Base-by-base conservation (phyloP, 2,888 invertebrate species). In the Drosophila mettleri region DNA sequence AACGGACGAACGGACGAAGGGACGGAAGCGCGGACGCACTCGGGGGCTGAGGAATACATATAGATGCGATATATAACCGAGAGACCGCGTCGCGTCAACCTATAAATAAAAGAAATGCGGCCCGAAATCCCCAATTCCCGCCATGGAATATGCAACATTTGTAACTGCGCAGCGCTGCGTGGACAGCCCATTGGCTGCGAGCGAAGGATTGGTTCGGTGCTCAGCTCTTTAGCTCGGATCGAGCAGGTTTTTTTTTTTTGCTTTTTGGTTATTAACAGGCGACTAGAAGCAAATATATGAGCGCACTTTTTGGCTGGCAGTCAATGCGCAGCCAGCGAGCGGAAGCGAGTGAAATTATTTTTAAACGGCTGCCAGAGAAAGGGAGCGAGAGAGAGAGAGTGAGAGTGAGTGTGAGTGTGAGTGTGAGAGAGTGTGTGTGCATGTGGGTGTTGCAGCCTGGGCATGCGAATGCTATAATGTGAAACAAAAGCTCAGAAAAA, bases 301-400 rank as follows among this genome's bases (percentile, higher is more conserved):
- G 84, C 61, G 55, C 69, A 72, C 74, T 80, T 78, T 80, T 74
- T 77, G 80, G 80, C 69, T 69, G 78, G 65, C 78, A 80, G 78
- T 74, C 74, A 67, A 78, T 75, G 75, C 79, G 75, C 75, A 81
- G 78, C 67, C 78, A 72, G 69, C 66, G 70, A 79, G 70, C 79
- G 86, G 86, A 87, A 87, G 74, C 68, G 45, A 71, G 71, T 49
- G 73, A 87, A 85, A 86, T 87, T 86, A 83, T 87, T 85, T 87
- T 78, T 83, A 87, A 85, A 83, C 83, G 83, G 69, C 81, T 67
- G 33, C 10, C 29, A 31, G 16, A 55, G n/a, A 36, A 18, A 63
- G 31, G 27, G 20, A 43, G 53, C 27, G 29, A 29, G 29, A 36
- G 27, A 31, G 12, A 14, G 9, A 33, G 3, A 7, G 18, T 27